A percentile compares a stretch with the other conserved stretches of the same genome.
Evolutionary conservation across 92 coral and sea anemone genomes (phyloP).

Genomic region (Micromussa lordhowensis): DNA sequence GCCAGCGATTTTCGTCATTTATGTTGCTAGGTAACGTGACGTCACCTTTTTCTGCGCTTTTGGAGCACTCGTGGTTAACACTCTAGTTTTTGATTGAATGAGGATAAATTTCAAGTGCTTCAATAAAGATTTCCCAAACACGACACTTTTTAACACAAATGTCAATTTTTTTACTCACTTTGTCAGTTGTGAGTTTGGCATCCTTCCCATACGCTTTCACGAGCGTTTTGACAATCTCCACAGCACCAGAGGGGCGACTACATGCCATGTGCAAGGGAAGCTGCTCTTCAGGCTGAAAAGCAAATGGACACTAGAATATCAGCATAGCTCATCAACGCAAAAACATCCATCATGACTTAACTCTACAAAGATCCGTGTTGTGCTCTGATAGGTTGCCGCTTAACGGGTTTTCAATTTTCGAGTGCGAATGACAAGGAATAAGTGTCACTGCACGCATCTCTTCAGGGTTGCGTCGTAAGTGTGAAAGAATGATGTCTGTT

Average conservation of each 20-base stretch:
- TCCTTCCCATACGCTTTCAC: conserved; percentile 91
- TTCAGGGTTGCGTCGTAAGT: neutral
- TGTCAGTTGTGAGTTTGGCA: conserved; percentile 77
- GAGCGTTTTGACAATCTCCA: conserved; percentile 86
- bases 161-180: conserved; percentile 44
- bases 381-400: neutral
- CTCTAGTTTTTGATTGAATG: neutral
- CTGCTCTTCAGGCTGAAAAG: conserved; percentile 79
- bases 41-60: neutral
- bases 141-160: neutral
- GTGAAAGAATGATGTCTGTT: neutral
- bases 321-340: neutral
- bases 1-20: neutral
- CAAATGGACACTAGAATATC: neutral
- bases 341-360: neutral
- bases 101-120: neutral
- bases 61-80: neutral
- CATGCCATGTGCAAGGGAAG: conserved; percentile 97
- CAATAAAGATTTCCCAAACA: neutral
- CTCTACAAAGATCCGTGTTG: neutral
- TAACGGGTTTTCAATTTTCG: neutral
- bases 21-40: neutral
- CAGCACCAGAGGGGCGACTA: conserved; percentile 93
- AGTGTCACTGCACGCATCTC: neutral
- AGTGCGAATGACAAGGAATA: neutral